Evolutionary conservation across 35 echinoderm and acorn worm species (phyloP).

Genomic region (Diadema setosum): DNA sequence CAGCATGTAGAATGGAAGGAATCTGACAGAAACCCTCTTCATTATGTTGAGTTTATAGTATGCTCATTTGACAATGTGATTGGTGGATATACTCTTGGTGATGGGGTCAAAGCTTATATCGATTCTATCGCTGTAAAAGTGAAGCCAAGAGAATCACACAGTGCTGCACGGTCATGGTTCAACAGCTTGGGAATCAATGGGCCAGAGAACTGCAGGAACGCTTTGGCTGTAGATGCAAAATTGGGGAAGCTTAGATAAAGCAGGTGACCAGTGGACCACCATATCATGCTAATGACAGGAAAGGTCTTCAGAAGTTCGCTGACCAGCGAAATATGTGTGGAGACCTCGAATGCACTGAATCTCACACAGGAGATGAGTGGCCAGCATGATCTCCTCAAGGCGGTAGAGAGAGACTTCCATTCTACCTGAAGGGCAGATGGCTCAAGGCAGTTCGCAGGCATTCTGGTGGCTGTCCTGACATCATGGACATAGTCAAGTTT

Average conservation of each 20-base stretch:
- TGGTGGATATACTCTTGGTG: neutral
- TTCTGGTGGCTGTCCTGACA: neutral
- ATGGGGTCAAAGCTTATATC: conserved; percentile 18
- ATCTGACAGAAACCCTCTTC: conserved; percentile 36
- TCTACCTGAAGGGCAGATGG: conserved; percentile 1
- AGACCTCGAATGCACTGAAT: conserved; percentile 11
- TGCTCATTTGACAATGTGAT: conserved; percentile 37
- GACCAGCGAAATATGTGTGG: conserved; percentile 25
- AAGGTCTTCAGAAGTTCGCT: conserved; percentile 6
- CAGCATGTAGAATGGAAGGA: conserved; percentile 17
- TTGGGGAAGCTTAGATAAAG: neutral
- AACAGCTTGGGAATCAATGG: neutral
- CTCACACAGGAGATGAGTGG: neutral
- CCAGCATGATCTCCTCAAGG: neutral
- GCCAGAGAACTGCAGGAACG: neutral
- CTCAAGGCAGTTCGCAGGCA: neutral
- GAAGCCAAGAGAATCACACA: conserved; percentile 1
- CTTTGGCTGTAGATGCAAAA: neutral
- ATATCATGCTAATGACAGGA: neutral
- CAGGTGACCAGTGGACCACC: neutral
- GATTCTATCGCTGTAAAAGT: conserved; percentile 39
- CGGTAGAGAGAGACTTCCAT: neutral
- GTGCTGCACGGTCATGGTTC: conserved; percentile 15
- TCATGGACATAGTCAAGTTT: neutral
- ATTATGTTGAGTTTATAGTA: conserved; percentile 30